Base-by-base conservation (phyloP, 2,113 vertebrate genomes). In the Siphamia tubifer region DNA sequence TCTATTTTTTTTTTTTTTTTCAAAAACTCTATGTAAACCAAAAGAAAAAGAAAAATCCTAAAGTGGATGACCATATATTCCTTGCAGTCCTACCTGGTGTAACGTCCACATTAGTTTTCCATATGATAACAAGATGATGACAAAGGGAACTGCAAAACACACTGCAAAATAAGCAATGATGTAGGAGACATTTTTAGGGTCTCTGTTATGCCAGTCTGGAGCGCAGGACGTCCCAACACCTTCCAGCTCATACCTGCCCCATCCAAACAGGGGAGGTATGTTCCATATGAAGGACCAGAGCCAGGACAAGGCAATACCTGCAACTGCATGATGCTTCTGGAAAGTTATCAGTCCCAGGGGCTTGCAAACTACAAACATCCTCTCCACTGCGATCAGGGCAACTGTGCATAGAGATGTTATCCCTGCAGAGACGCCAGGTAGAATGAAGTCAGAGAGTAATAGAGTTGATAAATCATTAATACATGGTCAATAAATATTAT, bases 241-340 rank as follows among this genome's bases (percentile, higher is more conserved):
- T 74, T 94, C 91, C 76, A 92, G 70, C 42, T 92, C 87, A 23
- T 92, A 93, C 55, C 89, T 86, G 21, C 93, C 91, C 92, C 93
- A 93, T 20, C 91, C 91, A 21, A 93, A 91, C 31, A 93, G 83
- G 0, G 91, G 89, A 0, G 92, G 90, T 1, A 85, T 39, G 57
- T 93, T 93, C 91, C 92, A 93, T 5, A 83, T 65, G 13, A 93
- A 68, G 28, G 92, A 93, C 92, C 90, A 93, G 8, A 87, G 40
- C 91, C 92, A 93, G 23, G 87, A 86, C 2, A 85, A 25, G 2
- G 51, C 81, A 13, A 91, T 83, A 1, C 91, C 90, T n/a, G 74
- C 80, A 2, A 76, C 3, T 0, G 91, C 92, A 13, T 93, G 91
- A 45, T 76, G 84, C 24, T 56, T 69, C 24, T 87, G 86, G 27